These are phyloP conservation scores for Valencia hispanica DNA, from an alignment of 2,797 vertebrate genomes.

Conservation along the genomic window DNA sequence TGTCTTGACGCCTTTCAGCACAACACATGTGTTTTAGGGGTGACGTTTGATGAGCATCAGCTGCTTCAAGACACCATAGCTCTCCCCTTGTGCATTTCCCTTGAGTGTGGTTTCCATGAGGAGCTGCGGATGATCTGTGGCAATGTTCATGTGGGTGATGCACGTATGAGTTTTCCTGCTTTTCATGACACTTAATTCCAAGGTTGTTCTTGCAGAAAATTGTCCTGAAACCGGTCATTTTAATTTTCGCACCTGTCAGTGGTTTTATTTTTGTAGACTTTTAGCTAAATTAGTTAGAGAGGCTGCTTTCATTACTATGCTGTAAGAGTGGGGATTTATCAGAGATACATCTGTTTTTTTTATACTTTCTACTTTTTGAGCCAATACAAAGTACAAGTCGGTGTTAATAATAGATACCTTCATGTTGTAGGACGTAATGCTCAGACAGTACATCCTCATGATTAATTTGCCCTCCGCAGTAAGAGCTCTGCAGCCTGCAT, in stretches of 20 bases:
- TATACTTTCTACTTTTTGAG: slow-evolving; percentile 12
- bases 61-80: background rate
- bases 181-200: background rate
- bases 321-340: background rate
- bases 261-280: background rate
- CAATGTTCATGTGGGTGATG: background rate
- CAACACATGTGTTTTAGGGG: background rate
- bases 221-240: background rate
- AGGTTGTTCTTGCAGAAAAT: background rate
- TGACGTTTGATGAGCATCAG: background rate
- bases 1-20: background rate
- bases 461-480: slow-evolving; percentile 51
- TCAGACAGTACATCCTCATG: slow-evolving; percentile 36
- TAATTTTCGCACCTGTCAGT: background rate
- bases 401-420: slow-evolving; percentile 40
- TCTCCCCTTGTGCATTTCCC: background rate
- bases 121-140: background rate
- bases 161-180: background rate
- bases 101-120: background rate
- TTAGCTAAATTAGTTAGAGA: background rate
- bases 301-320: background rate
- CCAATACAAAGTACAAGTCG: slow-evolving; percentile 11
- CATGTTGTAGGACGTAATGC: slow-evolving; percentile 37
- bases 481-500: slow-evolving; percentile 23
- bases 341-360: background rate